phyloP scores from a whole-genome alignment of 2,113 vertebrate genomes.

The Macquaria australasica region DNA sequence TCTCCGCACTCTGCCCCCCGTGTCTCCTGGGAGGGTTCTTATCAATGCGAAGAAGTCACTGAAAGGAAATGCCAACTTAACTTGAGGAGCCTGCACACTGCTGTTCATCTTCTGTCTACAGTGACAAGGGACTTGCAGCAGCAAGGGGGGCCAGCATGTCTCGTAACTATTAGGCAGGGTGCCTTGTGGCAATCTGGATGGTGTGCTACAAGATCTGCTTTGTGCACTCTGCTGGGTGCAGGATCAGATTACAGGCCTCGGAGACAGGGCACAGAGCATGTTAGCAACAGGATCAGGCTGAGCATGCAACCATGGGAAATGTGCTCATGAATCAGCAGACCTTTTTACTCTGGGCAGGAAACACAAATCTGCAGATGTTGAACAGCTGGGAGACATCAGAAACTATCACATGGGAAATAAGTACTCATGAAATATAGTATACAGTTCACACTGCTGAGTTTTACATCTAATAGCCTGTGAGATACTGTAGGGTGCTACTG shows the following conservation, averaged over 20 bases:
- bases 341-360: conserved; percentile 75
- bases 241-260: conserved; percentile 72
- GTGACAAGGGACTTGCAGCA: conserved; percentile 56
- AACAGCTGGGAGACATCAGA: conserved; percentile 82
- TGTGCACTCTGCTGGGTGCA: conserved; percentile 37
- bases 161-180: conserved; percentile 63
- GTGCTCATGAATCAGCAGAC: conserved; percentile 63
- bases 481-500: conserved; percentile 14
- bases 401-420: conserved; percentile 75
- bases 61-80: conserved; percentile 87
- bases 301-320: conserved; percentile 77
- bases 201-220: conserved; percentile 51
- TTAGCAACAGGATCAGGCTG: conserved; percentile 59
- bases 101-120: conserved; percentile 72
- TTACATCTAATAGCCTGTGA: conserved; percentile 17
- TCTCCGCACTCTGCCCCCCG: conserved; percentile 5
- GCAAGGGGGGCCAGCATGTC: conserved; percentile 19
- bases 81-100: conserved; percentile 71
- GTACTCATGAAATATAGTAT: conserved; percentile 54
- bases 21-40: conserved; percentile 70
- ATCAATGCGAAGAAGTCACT: conserved; percentile 84
- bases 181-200: conserved; percentile 64
- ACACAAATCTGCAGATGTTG: conserved; percentile 79
- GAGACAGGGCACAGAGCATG: conserved; percentile 43
- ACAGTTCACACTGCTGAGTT: conserved; percentile 26